Base-by-base conservation (phyloP, 2,888 invertebrate species). In the Pocota personata region DNA sequence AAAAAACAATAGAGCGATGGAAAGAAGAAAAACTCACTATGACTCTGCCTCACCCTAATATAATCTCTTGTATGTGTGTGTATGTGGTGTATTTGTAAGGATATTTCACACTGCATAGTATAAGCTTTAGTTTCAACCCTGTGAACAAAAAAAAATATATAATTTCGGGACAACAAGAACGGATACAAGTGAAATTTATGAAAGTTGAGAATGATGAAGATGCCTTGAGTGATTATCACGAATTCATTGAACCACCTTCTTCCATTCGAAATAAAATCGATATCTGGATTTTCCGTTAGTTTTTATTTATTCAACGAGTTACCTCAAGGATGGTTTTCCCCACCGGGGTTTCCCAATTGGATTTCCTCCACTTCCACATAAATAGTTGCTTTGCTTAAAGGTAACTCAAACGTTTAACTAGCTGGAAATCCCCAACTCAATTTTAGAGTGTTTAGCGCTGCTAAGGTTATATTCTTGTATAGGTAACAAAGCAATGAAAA, bases 81-180 rank as follows among this genome's bases (percentile, higher is more conserved):
- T 55, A 32, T 24, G 8, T 71, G 14, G 10, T 57, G 66, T 35
- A 27, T 76, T 43, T 32, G 30, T 6, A 32, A 73, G 43, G 52
- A 60, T 57, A 71, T 66, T 73, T 64, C 6, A 43, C 19, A 40
- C 52, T 19, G 16, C 21, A 35, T 55, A 57, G 35, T 69, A n/a
- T n/a, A 19, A 69, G 30, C n/a, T 40, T 14, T 67, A 67, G 55
- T 55, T 55, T 52, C 40, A 2, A 16, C 21, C 6, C 3, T 52
- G 14, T 14, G 8, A 3, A 8, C 7, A 30, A 14, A 52, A 52
- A n/a, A 30, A n/a, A n/a, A n/a, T n/a, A n/a, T n/a, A 14, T 3
- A 19, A 14, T 72, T 58, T 58, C 21, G 40, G 27, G 48, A 8
- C 27, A 10, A 30, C 76, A 76, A 76, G 76, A 67, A 67, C 32